A percentile compares a stretch with the other conserved stretches of the same genome.
Conservation (phyloP, 1,140 invertebrate genomes). For the Zaprionus ornatus region DNA sequence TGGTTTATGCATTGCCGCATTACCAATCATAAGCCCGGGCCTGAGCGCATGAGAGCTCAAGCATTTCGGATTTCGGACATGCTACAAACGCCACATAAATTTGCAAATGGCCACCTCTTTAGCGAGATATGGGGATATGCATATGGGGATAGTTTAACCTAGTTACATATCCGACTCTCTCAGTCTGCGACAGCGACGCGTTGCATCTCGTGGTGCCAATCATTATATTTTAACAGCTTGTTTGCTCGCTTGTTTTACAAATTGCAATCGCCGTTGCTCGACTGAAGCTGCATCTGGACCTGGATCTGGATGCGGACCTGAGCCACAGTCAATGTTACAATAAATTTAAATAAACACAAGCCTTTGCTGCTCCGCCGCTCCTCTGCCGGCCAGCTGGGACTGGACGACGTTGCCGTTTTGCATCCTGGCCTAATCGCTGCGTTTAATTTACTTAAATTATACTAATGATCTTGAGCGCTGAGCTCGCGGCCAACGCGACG, state of each 20-base stretch:
- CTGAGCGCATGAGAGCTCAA: slow-evolving; percentile 42
- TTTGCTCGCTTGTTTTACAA: slow-evolving; percentile 83
- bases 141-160: slow-evolving; percentile 77
- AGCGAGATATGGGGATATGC: slow-evolving; percentile 75
- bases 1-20: slow-evolving; percentile 72
- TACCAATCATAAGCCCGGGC: slow-evolving; percentile 69
- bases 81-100: slow-evolving; percentile 76
- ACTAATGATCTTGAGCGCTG: slow-evolving; percentile 79
- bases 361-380: slow-evolving; percentile 46
- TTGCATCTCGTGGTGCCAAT: slow-evolving; percentile 61
- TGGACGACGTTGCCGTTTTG: slow-evolving; percentile 49
- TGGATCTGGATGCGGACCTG: background rate
- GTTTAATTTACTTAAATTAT: slow-evolving; percentile 84
- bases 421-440: slow-evolving; percentile 81
- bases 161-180: slow-evolving; percentile 29
- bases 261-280: slow-evolving; percentile 72
- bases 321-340: slow-evolving; percentile 71
- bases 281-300: background rate
- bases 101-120: slow-evolving; percentile 49
- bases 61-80: slow-evolving; percentile 59
- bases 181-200: background rate
- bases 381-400: slow-evolving; percentile 19
- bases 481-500: slow-evolving; percentile 29
- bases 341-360: slow-evolving; percentile 82
- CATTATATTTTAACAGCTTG: slow-evolving; percentile 83